Base-by-base conservation (phyloP, 2,888 invertebrate species). In the Dryocosmus kuriphilus region DNA sequence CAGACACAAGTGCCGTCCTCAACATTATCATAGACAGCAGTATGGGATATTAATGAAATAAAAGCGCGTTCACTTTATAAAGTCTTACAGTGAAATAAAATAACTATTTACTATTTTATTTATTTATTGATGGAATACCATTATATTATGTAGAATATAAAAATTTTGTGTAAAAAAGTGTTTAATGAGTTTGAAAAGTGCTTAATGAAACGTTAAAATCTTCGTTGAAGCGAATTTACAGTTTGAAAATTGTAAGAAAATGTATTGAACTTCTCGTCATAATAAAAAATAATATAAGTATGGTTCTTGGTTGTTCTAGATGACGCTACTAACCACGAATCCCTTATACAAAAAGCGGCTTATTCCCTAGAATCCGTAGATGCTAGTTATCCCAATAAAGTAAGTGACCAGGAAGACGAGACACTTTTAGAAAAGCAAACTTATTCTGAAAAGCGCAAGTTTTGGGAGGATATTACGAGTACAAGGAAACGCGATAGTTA, bases 221-320 rank as follows among this genome's bases (percentile, higher is more conserved):
- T 62, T 62, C 19, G 30, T n/a, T 62, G n/a, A 62, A 27, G 62
- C 30, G 60, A 9, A n/a, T 8, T 8, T 41, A 41, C 2, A 41
- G 35, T 35, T 65, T 16, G 6, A 14, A 41, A 41, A 65, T 16
- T 63, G 65, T 65, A 67, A 46, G 0, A 67, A 46, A 67, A 27
- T 83, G 79, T 79, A 81, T 76, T 76, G 27, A 75, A 35, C 35
- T 74, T 22, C 63, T 81, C 78, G 30, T 67, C 19, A 80, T 78
- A 80, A 84, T 83, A 84, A 80, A 77, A 77, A 85, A 78, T 88
- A 86, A 86, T 81, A 82, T 82, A 82, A 85, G 80, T 78, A 85
- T 84, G 80, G 83, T 87, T 86, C 87, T 90, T 89, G 88, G 88
- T 90, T 91, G 91, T 91, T 91, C 88, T 91, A 91, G 91, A 91